Evolutionary conservation across 1,140 invertebrate species (phyloP).

Genomic region (Centruroides sculpturatus): DNA sequence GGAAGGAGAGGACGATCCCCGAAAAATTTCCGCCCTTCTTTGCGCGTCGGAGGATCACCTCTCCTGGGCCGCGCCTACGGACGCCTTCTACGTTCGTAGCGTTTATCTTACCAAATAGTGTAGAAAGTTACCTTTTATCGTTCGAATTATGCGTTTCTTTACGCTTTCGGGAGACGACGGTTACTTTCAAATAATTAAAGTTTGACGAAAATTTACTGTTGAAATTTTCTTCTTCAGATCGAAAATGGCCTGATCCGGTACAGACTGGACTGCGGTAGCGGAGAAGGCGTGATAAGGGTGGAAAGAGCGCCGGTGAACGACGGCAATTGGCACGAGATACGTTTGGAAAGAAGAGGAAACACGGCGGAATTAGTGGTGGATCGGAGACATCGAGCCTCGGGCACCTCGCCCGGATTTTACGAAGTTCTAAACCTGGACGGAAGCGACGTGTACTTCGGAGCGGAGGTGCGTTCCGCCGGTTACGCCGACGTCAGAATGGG

Average conservation of each 20-base stretch:
- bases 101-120: too few species aligned
- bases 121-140: too few species aligned
- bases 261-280: conserved; percentile 75
- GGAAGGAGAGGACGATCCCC: too few species aligned
- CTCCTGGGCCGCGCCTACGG: too few species aligned
- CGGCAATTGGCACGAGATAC: conserved; percentile 77
- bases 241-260: conserved; percentile 71
- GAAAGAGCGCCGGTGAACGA: conserved; percentile 59
- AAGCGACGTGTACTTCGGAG: conserved; percentile 71
- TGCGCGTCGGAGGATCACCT: too few species aligned
- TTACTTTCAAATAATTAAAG: too few species aligned
- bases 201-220: too few species aligned
- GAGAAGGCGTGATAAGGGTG: conserved; percentile 63
- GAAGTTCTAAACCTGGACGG: conserved; percentile 70
- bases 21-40: too few species aligned
- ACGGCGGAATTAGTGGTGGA: conserved; percentile 63
- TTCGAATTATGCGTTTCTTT: too few species aligned
- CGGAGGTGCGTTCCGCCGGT: conserved; percentile 51
- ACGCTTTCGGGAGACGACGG: too few species aligned
- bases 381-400: conserved; percentile 54
- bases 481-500: conserved; percentile 55
- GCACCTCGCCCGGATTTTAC: conserved; percentile 63
- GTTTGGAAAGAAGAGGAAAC: conserved; percentile 61
- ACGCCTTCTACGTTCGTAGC: too few species aligned
- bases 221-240: conserved; percentile 30